Evolutionary conservation across 2,113 vertebrate species (phyloP).

Genomic region (Acrocephalus kingi): DNA sequence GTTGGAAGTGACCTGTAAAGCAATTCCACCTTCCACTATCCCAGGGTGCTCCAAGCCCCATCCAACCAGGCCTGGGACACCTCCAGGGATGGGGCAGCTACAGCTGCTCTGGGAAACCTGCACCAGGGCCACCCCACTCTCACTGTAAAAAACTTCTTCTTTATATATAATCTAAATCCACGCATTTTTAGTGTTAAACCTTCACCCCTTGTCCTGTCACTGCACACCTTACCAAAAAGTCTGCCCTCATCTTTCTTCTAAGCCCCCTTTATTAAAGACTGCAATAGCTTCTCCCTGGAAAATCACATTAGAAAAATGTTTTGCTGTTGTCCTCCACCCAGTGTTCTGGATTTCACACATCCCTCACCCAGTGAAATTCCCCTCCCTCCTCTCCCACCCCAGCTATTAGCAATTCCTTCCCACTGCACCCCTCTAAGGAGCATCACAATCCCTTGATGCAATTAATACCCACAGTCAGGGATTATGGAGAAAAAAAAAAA

Average conservation of each 20-base stretch:
- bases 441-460: background rate
- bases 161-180: background rate
- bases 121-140: rapidly evolving
- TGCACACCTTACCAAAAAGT: background rate
- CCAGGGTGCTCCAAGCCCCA: rapidly evolving
- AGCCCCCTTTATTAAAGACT: background rate
- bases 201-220: rapidly evolving
- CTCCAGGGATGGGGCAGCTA: rapidly evolving
- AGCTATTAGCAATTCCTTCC: background rate
- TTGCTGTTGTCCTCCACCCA: background rate
- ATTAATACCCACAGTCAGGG: background rate
- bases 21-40: rapidly evolving
- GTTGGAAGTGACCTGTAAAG: background rate
- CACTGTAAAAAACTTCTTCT: rapidly evolving
- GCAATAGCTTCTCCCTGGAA: background rate
- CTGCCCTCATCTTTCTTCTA: background rate
- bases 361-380: background rate
- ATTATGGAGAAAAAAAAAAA: background rate
- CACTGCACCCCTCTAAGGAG: background rate
- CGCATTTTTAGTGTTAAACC: background rate
- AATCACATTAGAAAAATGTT: background rate
- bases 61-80: background rate
- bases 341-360: background rate
- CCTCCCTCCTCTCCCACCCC: background rate
- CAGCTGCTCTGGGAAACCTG: background rate